Conservation (phyloP, 2,888 invertebrate genomes). For the Trissonchulus sp. region DNA sequence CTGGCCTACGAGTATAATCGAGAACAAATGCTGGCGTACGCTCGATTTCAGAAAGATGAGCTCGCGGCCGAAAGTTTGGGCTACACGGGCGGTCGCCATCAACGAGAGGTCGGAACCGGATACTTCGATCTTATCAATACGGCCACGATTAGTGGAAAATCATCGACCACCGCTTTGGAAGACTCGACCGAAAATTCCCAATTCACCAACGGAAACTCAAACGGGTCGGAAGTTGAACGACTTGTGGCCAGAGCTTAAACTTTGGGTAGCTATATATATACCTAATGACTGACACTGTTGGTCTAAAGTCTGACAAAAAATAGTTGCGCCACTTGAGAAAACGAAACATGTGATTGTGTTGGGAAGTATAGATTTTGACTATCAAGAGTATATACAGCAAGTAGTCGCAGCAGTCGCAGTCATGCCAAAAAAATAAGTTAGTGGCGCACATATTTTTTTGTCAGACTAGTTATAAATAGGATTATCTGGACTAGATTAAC, state of each 20-base stretch:
- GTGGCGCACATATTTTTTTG: no score
- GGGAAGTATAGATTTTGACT: no score
- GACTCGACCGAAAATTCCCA: conserved; percentile 53
- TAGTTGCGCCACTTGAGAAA: no score
- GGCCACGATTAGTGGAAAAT: conserved; percentile 44
- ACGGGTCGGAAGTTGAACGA: not conserved
- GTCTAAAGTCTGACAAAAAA: no score
- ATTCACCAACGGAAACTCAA: conserved; percentile 46
- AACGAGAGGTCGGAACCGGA: conserved; percentile 54
- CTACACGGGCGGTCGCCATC: conserved; percentile 54
- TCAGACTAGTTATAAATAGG: no score
- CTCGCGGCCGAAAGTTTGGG: conserved; percentile 47
- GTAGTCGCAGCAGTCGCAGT: no score
- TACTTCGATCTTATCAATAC: conserved; percentile 51
- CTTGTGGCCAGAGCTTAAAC: not conserved
- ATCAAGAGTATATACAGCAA: no score
- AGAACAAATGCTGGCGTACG: conserved; percentile 51
- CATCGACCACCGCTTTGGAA: conserved; percentile 45
- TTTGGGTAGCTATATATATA: no score
- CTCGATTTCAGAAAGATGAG: conserved; percentile 51
- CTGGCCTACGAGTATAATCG: conserved; percentile 51
- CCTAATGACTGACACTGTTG: no score
- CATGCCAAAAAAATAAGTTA: no score
- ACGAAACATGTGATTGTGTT: no score
- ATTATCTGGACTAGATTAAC: no score